Conservation (phyloP, 2,113 vertebrate species). For the Dipodomys stephensi region DNA sequence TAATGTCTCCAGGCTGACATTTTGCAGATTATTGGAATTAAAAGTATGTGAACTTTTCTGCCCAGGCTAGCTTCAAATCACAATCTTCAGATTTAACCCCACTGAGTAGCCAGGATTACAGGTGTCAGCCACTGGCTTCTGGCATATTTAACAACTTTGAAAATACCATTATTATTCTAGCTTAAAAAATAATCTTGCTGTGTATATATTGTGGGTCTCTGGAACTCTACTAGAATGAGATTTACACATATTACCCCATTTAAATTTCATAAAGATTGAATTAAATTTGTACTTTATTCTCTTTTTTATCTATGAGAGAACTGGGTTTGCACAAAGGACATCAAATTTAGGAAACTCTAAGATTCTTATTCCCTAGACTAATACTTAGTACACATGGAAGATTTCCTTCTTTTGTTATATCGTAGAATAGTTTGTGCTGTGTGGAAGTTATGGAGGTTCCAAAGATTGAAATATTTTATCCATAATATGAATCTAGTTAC, state of each 20-base stretch:
- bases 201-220: neutral
- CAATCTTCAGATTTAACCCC: too few species aligned
- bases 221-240: neutral
- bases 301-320: neutral
- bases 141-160: constrained; percentile 29
- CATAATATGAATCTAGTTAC: constrained; percentile 19
- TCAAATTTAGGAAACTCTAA: constrained; percentile 34
- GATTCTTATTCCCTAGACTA: neutral
- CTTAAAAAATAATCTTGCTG: neutral
- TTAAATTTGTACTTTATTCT: neutral
- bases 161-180: neutral
- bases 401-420: neutral
- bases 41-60: too few species aligned
- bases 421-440: constrained; percentile 10
- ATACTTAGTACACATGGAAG: neutral
- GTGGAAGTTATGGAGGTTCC: constrained; percentile 41
- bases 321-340: neutral
- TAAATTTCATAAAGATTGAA: neutral
- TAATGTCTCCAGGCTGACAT: too few species aligned
- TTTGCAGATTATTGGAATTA: too few species aligned
- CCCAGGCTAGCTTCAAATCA: too few species aligned
- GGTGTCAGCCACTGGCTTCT: too few species aligned
- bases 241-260: neutral
- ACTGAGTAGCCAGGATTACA: too few species aligned
- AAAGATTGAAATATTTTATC: constrained; percentile 44